Evolutionary conservation across 2,797 vertebrate genomes (phyloP).

Genomic region (Smutsia temminckii): DNA sequence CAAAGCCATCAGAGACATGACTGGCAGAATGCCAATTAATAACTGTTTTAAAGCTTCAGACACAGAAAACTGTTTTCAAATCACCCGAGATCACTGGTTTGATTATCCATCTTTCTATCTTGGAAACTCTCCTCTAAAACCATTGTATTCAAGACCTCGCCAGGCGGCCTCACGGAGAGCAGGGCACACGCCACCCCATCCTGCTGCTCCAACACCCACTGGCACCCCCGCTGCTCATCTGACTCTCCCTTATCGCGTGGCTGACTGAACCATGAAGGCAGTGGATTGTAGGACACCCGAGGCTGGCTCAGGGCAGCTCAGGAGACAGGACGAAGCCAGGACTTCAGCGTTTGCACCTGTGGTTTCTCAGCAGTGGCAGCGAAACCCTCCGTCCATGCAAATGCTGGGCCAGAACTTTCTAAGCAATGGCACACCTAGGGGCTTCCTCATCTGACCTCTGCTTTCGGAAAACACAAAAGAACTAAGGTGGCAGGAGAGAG

Average conservation of each 20-base stretch:
- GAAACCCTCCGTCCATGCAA: neutral
- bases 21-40: rapidly evolving
- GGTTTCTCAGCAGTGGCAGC: neutral
- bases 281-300: neutral
- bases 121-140: neutral
- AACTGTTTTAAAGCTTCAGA: neutral
- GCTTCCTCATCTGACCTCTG: neutral
- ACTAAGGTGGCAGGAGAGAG: neutral
- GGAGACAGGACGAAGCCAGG: neutral
- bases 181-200: rapidly evolving
- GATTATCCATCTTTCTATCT: neutral
- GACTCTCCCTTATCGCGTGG: neutral
- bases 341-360: too few relatives aligned
- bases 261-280: neutral
- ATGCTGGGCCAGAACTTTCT: neutral
- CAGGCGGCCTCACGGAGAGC: neutral
- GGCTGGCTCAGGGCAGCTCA: neutral
- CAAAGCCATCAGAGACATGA: neutral
- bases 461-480: neutral
- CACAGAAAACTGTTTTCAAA: neutral
- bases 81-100: neutral
- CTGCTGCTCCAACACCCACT: too few relatives aligned
- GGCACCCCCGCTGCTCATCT: neutral
- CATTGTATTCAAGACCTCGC: rapidly evolving
- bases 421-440: neutral